Evolutionary conservation across 2,888 invertebrate species (phyloP), one percentile per base, ranked within the genome.

Genomic region (Microplitis manilae): DNA sequence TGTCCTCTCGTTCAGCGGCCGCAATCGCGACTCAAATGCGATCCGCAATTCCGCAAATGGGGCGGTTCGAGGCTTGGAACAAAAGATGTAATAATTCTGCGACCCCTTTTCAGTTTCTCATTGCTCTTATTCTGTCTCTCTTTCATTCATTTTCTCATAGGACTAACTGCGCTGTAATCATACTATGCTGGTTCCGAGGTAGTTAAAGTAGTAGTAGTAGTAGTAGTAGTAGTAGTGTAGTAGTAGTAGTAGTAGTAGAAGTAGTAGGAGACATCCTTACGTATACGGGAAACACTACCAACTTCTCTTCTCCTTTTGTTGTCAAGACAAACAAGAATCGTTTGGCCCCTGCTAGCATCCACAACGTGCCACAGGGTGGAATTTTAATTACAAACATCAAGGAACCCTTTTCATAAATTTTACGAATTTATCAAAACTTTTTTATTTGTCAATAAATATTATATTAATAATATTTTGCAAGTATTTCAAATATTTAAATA

Each of bases 1-100:
- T 68, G 65, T 69, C 68, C 69, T 70, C 73, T 76, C 79, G 77
- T 86, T 86, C 81, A 83, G 80, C 79, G 80, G 83, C 84, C 84
- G 85, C 87, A 88, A 88, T 88, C 87, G 88, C 81, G 83, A 87
- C 83, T 82, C 86, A 81, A 88, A 87, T 87, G 86, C 87, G 87
- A 88, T 89, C 87, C 86, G 86, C 87, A 87, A 89, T 89, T 88
- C 87, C 86, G 81, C 87, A 88, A 89, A 89, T 88, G 88, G 87
- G 87, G 87, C 87, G 86, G 83, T 87, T 87, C 86, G 85, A 85
- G 86, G 81, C 86, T 85, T 85, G 84, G 86, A 87, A 89, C 89
- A 89, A 89, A 88, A 89, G 89, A 88, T 88, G 88, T 88, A 89
- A 89, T 89, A 89, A 89, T 89, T 89, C 85, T 86, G 86, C 82